Conservation (phyloP, 2,888 invertebrate genomes). For the Caenorhabditis sulstoni region DNA sequence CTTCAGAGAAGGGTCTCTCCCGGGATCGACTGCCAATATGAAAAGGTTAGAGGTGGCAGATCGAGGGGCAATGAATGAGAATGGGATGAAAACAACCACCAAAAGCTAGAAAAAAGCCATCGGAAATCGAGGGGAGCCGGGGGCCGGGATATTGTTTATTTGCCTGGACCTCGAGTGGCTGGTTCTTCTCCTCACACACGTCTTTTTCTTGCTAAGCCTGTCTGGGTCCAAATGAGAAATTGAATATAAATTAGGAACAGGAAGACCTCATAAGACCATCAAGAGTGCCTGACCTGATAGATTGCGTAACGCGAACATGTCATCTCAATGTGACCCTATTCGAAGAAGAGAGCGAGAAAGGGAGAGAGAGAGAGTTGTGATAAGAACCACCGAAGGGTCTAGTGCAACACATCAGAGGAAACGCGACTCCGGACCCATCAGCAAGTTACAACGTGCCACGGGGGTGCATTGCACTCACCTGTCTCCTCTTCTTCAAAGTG, state of each 20-base stretch:
- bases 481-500: background rate
- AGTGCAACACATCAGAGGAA: too few species aligned
- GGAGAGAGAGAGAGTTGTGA: background rate
- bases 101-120: conserved; percentile 3
- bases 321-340: background rate
- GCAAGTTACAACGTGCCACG: background rate
- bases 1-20: background rate
- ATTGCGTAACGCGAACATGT: background rate
- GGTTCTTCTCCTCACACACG: conserved; percentile 9
- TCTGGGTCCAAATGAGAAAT: background rate
- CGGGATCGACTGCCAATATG: background rate
- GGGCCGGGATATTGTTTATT: conserved; percentile 46
- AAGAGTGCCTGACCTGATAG: background rate
- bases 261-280: background rate
- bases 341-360: too few species aligned
- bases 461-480: background rate
- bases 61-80: background rate
- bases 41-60: background rate
- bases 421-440: background rate
- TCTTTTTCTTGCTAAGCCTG: background rate
- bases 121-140: conserved; percentile 2
- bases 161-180: conserved; percentile 37
- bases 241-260: background rate
- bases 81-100: conserved; percentile 6
- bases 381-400: background rate